Evolutionary conservation across 2,113 vertebrate genomes (phyloP).

Genomic region (Tragelaphus buxtoni): DNA sequence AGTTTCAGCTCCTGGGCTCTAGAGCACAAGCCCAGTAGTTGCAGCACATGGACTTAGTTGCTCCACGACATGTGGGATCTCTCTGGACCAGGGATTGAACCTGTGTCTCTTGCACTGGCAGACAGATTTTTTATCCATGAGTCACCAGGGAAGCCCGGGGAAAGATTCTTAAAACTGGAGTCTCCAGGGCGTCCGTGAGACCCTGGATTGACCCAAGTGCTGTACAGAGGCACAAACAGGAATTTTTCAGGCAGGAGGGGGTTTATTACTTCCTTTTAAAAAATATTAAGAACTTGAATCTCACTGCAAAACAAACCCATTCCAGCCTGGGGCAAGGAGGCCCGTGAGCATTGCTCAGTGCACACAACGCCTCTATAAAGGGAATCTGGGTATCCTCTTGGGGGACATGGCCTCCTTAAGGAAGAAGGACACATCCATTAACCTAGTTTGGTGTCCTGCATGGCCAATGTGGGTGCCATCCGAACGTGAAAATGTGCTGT

Average conservation of each 20-base stretch:
- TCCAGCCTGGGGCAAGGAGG: not conserved
- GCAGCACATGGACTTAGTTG: fast-evolving
- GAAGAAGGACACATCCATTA: not conserved
- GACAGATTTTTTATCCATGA: not conserved
- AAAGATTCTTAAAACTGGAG: not conserved
- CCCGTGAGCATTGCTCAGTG: fast-evolving
- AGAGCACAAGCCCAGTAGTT: not conserved
- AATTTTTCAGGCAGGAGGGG: not conserved
- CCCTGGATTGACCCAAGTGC: not conserved
- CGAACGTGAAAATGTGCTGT: not conserved
- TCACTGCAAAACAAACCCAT: not conserved
- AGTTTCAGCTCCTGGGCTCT: not conserved
- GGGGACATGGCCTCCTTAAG: slow-evolving; percentile 1
- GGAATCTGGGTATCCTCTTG: not conserved
- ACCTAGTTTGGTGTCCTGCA: not conserved
- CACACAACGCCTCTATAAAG: not conserved
- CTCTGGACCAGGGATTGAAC: not conserved
- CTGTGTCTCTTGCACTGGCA: not conserved
- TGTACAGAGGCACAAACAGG: fast-evolving
- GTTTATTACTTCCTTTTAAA: not conserved
- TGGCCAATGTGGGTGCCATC: not conserved
- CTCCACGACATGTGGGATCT: not conserved
- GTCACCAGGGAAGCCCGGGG: not conserved
- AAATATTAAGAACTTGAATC: not conserved
- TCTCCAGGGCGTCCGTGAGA: not conserved